Conservation (phyloP, 2,797 vertebrate genomes). For the Sardinella longiceps region DNA sequence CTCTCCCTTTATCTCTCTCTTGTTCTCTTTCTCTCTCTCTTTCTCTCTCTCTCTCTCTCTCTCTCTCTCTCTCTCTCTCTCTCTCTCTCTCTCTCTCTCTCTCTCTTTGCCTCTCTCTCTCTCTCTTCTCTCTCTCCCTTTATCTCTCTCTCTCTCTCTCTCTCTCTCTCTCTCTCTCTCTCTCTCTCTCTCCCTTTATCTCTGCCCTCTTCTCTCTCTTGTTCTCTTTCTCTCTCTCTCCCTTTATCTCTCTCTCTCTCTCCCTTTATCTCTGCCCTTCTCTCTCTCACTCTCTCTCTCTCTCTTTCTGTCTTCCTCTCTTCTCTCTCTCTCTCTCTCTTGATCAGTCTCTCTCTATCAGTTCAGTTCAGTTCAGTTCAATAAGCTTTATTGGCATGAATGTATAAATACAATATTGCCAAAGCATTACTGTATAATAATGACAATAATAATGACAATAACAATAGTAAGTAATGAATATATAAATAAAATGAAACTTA, state of each 20-base stretch:
- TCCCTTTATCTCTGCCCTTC: background rate
- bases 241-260: background rate
- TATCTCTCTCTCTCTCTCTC: background rate
- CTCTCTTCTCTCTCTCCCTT: background rate
- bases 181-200: background rate
- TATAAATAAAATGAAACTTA: too few relatives aligned
- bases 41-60: background rate
- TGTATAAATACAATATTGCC: too few relatives aligned
- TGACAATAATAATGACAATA: too few relatives aligned
- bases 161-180: background rate
- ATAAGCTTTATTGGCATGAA: too few relatives aligned
- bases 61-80: too few relatives aligned
- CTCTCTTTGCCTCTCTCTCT: background rate
- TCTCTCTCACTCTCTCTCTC: background rate
- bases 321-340: background rate
- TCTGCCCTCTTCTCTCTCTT: too few relatives aligned
- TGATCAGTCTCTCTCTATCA: too few relatives aligned
- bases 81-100: background rate
- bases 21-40: background rate
- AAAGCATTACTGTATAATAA: too few relatives aligned
- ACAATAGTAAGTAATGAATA: too few relatives aligned
- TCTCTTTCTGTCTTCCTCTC: background rate
- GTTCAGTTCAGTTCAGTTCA: too few relatives aligned
- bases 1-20: slow-evolving; percentile 30
- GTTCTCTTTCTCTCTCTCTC: background rate